phyloP scores from a whole-genome alignment of 2,888 invertebrate species.

The Agelastica alni region DNA sequence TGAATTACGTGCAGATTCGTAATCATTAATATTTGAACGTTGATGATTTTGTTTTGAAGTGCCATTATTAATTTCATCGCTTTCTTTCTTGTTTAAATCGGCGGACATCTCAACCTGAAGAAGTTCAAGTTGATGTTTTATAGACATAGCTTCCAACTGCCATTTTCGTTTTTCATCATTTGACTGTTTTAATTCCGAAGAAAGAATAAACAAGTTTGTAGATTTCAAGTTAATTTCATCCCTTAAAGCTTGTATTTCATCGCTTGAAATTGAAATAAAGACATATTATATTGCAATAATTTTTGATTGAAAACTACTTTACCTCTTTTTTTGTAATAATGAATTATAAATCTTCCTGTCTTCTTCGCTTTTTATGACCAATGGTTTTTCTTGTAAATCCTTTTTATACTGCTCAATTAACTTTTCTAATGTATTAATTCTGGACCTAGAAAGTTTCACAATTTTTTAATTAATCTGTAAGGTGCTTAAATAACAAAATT shows the following conservation, averaged over 20 bases:
- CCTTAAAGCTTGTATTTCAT: constrained; percentile 32
- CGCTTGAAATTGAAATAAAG: constrained; percentile 10
- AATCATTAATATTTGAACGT: no score
- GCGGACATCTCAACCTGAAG: constrained; percentile 1
- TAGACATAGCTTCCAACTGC: constrained; percentile 30
- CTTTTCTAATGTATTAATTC: constrained; percentile 30
- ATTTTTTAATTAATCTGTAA: no score
- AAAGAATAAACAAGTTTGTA: constrained; percentile 25
- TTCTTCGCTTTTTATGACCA: constrained; percentile 19
- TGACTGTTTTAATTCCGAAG: constrained; percentile 31
- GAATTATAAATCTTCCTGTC: no score
- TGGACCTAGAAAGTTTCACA: constrained; percentile 34
- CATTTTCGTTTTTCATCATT: constrained; percentile 36
- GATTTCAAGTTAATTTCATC: constrained; percentile 26
- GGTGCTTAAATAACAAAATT: no score
- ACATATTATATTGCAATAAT: neutral
- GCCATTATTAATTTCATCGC: neutral
- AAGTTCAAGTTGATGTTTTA: constrained; percentile 21
- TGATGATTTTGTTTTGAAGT: no score
- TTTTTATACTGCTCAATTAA: constrained; percentile 30
- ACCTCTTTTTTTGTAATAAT: constrained; percentile 20
- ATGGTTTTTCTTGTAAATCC: constrained; percentile 28
- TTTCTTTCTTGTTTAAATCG: neutral
- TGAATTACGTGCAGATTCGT: neutral
- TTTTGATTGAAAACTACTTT: no score